A percentile compares a stretch with the other conserved stretches of the same genome.
Evolutionary conservation across 2,797 vertebrate genomes (phyloP).

Genomic region (Aulostomus chinensis): DNA sequence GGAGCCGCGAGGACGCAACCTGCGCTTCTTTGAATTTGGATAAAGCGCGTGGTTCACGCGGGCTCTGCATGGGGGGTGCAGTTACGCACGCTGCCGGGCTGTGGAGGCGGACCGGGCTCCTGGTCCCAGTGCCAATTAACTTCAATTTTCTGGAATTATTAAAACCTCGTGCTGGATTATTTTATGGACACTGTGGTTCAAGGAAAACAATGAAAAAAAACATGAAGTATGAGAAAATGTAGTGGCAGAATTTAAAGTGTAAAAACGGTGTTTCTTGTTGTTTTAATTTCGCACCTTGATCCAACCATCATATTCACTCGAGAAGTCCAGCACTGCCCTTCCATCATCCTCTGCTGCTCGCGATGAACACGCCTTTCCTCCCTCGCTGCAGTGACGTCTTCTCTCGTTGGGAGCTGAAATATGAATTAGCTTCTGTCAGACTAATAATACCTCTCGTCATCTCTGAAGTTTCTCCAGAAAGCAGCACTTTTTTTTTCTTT

Average conservation of each 20-base stretch:
- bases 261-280: neutral
- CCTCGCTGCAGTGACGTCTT: slow-evolving; percentile 52
- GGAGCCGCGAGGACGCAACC: neutral
- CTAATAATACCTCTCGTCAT: slow-evolving; percentile 29
- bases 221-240: neutral
- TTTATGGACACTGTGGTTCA: neutral
- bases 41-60: too few species aligned
- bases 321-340: too few species aligned
- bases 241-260: neutral
- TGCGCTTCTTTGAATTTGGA: neutral
- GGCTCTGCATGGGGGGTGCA: too few species aligned
- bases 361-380: slow-evolving; percentile 29
- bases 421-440: slow-evolving; percentile 36
- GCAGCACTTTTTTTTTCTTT: slow-evolving; percentile 8
- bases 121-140: too few species aligned
- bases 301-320: too few species aligned
- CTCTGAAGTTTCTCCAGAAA: slow-evolving; percentile 58
- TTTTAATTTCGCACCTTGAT: slow-evolving; percentile 8
- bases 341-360: neutral
- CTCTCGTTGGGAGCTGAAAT: slow-evolving; percentile 28
- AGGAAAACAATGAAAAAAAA: neutral
- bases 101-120: too few species aligned
- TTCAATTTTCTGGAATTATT: too few species aligned
- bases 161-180: too few species aligned
- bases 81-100: too few species aligned